These are phyloP conservation scores for Blastobasis lacticolella DNA, from an alignment of 2,888 invertebrate genomes.

Conservation along the genomic window DNA sequence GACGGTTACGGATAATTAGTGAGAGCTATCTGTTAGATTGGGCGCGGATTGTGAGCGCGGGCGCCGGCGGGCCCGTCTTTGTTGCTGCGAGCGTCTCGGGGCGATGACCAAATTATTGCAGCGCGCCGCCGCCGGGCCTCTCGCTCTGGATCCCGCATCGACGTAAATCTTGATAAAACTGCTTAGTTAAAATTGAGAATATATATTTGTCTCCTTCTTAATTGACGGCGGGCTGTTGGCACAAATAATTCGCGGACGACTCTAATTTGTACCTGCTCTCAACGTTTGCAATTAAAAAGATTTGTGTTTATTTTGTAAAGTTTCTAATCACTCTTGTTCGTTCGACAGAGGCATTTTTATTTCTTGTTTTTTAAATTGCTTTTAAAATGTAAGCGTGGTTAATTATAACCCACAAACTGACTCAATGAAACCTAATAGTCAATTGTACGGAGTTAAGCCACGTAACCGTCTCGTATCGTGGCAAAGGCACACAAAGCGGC, in stretches of 20 bases:
- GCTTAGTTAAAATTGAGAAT: constrained; percentile 40
- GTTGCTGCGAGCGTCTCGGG: constrained; percentile 25
- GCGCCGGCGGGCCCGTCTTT: background rate
- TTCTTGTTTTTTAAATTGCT: too few relatives aligned
- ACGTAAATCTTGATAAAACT: constrained; percentile 48
- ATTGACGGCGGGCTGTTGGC: constrained; percentile 4
- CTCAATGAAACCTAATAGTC: too few relatives aligned
- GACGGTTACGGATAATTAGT: constrained; percentile 46
- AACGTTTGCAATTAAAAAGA: background rate
- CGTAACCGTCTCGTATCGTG: too few relatives aligned
- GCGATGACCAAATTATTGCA: constrained; percentile 67
- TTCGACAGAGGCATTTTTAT: too few relatives aligned
- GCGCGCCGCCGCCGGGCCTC: constrained; percentile 48
- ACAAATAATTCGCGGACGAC: constrained; percentile 1
- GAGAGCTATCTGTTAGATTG: constrained; percentile 43
- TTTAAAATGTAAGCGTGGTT: too few relatives aligned
- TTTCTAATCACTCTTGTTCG: too few relatives aligned
- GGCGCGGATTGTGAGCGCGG: constrained; percentile 21
- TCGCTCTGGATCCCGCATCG: constrained; percentile 32
- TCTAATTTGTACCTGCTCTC: constrained; percentile 1
- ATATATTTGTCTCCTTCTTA: constrained; percentile 11
- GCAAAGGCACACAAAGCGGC: background rate
- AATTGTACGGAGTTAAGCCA: too few relatives aligned
- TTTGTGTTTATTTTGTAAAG: background rate
- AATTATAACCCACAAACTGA: too few relatives aligned